Percentiles rank a stretch among this genome's conserved stretches.
phyloP scores from a whole-genome alignment of 2,797 vertebrate species.

The Acanthornis magna region DNA sequence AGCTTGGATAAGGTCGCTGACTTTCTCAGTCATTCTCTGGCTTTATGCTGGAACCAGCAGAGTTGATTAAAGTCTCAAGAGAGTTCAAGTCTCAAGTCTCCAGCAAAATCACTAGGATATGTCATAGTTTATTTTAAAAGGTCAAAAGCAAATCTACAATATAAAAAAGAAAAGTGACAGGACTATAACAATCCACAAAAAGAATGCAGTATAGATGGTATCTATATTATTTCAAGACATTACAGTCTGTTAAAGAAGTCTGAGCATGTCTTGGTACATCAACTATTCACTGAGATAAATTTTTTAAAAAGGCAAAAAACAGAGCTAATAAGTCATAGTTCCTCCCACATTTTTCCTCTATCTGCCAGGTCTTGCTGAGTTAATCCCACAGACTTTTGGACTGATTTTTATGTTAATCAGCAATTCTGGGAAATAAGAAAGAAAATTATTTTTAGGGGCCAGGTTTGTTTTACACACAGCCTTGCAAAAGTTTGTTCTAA shows the following conservation, averaged over 20 bases:
- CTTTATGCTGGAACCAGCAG: background rate
- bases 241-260: background rate
- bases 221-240: background rate
- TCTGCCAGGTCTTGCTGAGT: background rate
- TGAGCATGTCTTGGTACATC: background rate
- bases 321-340: background rate
- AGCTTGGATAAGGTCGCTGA: background rate
- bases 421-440: background rate
- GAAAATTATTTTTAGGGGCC: background rate
- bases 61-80: background rate
- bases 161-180: background rate
- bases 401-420: background rate
- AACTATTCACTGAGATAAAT: background rate
- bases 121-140: background rate
- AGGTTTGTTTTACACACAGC: background rate
- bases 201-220: background rate
- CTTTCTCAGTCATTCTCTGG: background rate
- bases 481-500: background rate
- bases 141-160: background rate
- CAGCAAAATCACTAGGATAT: background rate
- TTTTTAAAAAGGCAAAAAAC: background rate
- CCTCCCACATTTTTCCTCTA: background rate
- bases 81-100: background rate
- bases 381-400: background rate
- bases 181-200: background rate